Evolutionary conservation across 92 coral and sea anemone species (phyloP).

Genomic region (Palythoa grandiflora): DNA sequence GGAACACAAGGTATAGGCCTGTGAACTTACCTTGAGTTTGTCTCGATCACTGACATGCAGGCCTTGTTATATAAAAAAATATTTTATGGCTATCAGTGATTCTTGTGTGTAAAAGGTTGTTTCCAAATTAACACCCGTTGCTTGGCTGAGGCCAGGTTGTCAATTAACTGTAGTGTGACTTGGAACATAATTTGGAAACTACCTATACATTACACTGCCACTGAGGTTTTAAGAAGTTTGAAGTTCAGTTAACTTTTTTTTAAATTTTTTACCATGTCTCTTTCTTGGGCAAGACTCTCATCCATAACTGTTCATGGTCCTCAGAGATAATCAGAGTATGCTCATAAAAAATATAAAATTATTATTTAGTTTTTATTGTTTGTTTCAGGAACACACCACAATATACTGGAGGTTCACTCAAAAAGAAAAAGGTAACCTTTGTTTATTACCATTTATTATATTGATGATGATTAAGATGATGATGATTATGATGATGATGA

Average conservation of each 20-base stretch:
- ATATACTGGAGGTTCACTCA: conserved; percentile 4
- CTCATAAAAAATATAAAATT: background rate
- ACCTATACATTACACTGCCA: too few species aligned
- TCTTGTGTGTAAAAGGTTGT: background rate
- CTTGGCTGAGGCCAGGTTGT: too few species aligned
- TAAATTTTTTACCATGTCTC: too few species aligned
- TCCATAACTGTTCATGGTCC: background rate
- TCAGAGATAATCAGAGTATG: background rate
- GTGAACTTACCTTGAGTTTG: background rate
- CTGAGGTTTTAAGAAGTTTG: too few species aligned
- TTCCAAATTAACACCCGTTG: too few species aligned
- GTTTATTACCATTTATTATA: too few species aligned
- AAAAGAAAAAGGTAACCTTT: conserved; percentile 36
- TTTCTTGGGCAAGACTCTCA: too few species aligned
- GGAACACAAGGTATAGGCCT: conserved; percentile 36
- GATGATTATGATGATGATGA: too few species aligned
- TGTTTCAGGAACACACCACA: conserved; percentile 30
- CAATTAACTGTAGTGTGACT: too few species aligned
- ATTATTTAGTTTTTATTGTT: background rate
- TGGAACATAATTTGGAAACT: too few species aligned
- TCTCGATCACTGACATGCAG: background rate
- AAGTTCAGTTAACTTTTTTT: too few species aligned
- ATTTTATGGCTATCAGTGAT: background rate
- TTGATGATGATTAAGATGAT: too few species aligned
- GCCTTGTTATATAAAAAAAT: background rate